These are phyloP conservation scores for Mus spretus DNA, from an alignment of 2,797 vertebrate species.

Conservation along the genomic window DNA sequence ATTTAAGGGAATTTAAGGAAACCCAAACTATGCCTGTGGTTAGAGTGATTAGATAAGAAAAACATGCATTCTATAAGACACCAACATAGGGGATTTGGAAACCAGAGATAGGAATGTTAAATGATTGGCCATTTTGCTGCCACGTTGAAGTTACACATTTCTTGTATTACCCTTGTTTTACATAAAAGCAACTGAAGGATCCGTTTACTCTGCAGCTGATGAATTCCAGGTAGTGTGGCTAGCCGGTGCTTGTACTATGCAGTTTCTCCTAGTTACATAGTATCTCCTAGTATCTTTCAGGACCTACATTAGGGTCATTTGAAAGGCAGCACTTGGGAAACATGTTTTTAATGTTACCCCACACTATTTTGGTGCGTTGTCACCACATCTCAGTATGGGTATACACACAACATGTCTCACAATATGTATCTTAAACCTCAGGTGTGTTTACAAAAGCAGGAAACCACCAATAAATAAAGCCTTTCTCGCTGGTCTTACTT, in stretches of 20 bases:
- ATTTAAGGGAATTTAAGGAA: conserved; percentile 56
- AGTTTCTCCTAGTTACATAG: conserved; percentile 62
- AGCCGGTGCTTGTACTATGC: conserved; percentile 58
- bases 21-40: conserved; percentile 43
- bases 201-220: conserved; percentile 51
- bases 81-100: conserved; percentile 51
- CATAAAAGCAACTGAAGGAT: conserved; percentile 55
- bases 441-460: neutral
- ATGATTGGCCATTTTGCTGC: conserved; percentile 43
- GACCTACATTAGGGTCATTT: conserved; percentile 53
- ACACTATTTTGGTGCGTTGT: conserved; percentile 43
- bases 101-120: conserved; percentile 43
- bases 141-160: conserved; percentile 1
- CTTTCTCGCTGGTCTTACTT: conserved; percentile 54
- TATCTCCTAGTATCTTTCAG: conserved; percentile 37
- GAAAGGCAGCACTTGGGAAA: conserved; percentile 46
- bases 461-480: neutral
- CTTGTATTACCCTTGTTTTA: conserved; percentile 63
- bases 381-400: neutral
- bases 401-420: neutral
- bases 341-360: neutral
- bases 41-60: conserved; percentile 56
- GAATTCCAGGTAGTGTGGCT: conserved; percentile 53
- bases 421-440: conserved; percentile 58
- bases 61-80: conserved; percentile 34